These are phyloP conservation scores for Frankliniella fusca DNA, from an alignment of 2,888 invertebrate genomes.

Conservation along the genomic window DNA sequence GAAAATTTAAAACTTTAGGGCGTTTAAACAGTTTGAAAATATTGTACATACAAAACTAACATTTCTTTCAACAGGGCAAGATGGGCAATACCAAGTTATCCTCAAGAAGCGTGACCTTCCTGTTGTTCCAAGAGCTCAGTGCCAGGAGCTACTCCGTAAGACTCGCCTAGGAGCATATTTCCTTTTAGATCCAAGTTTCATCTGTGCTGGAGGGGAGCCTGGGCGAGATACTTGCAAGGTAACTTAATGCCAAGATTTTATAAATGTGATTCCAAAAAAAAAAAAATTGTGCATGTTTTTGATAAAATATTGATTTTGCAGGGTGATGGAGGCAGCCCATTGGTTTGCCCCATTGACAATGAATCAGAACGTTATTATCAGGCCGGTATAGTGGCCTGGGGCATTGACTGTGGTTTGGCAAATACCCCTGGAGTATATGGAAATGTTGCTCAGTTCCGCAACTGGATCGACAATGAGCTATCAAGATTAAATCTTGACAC, in stretches of 20 bases:
- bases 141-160: slow-evolving; percentile 57
- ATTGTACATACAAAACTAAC: background rate
- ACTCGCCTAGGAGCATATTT: slow-evolving; percentile 66
- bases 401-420: slow-evolving; percentile 71
- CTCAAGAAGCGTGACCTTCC: slow-evolving; percentile 69
- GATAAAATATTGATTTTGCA: slow-evolving; percentile 41
- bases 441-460: slow-evolving; percentile 60
- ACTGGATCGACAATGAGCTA: slow-evolving; percentile 70
- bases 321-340: slow-evolving; percentile 79
- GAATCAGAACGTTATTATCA: slow-evolving; percentile 63
- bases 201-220: slow-evolving; percentile 73
- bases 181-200: slow-evolving; percentile 63
- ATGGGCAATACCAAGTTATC: slow-evolving; percentile 64
- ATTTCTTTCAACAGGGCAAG: slow-evolving; percentile 47
- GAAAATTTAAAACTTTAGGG: too few species aligned
- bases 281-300: background rate
- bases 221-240: slow-evolving; percentile 71
- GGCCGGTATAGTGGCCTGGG: slow-evolving; percentile 82
- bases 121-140: slow-evolving; percentile 57
- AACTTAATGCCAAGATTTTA: slow-evolving; percentile 37
- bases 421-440: slow-evolving; percentile 76
- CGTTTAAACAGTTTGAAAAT: slow-evolving; percentile 5
- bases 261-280: background rate
- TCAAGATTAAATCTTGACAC: slow-evolving; percentile 47
- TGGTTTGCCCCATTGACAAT: slow-evolving; percentile 61